phyloP scores from a whole-genome alignment of 2,113 vertebrate genomes.

The Anser brachyrhynchus region DNA sequence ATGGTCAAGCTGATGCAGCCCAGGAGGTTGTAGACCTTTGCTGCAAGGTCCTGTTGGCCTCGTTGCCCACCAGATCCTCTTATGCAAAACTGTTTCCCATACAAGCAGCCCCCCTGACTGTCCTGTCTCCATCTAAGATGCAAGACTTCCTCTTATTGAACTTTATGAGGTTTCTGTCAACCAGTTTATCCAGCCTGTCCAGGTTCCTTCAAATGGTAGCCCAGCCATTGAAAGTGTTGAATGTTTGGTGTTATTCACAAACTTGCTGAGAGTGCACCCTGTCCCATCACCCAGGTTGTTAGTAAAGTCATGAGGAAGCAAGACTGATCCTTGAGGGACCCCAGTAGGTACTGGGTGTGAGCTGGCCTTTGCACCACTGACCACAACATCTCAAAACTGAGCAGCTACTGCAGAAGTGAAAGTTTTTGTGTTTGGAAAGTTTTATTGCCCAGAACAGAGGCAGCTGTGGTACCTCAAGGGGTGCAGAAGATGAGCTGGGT shows the following conservation, averaged over 20 bases:
- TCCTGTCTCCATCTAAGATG: neutral
- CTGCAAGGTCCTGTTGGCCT: neutral
- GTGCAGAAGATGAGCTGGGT: neutral
- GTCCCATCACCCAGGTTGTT: neutral
- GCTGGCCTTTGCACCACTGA: neutral
- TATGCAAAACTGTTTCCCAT: neutral
- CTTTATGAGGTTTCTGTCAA: neutral
- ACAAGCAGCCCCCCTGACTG: neutral
- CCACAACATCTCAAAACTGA: neutral
- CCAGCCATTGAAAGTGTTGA: neutral
- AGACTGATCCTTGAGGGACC: neutral
- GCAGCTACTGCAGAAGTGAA: neutral
- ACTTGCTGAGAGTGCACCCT: neutral
- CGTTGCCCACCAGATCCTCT: neutral
- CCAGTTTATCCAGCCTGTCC: neutral
- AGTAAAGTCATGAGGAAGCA: neutral
- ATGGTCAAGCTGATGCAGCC: neutral
- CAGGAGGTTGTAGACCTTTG: neutral
- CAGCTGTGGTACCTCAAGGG: neutral
- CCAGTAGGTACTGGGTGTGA: neutral
- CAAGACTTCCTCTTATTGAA: neutral
- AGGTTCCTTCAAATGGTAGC: neutral
- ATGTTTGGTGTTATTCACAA: neutral
- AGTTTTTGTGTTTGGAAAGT: neutral
- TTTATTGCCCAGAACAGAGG: neutral